Base-by-base conservation (phyloP, 2,113 vertebrate genomes). In the Chaetodon trifascialis region DNA sequence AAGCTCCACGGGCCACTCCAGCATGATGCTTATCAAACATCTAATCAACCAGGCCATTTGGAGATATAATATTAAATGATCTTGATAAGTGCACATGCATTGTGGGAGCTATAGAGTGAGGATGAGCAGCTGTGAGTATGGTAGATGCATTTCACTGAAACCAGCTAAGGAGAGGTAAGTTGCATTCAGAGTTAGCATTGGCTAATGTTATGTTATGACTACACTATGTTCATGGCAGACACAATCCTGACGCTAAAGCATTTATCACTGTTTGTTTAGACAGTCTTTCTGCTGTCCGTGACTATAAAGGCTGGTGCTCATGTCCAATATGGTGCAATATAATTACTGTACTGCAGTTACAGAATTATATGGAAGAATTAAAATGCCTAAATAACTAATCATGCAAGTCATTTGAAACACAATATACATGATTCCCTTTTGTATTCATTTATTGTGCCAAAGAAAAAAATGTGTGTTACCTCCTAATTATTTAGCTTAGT, bases 31-130 rank as follows among this genome's bases (percentile, higher is more conserved):
- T 87, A 93, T 91, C 90, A 88, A 88, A 92, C 86, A 86, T 90
- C 84, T 92, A 90, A 93, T 93, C 92, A 91, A 86, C 30, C 58
- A 72, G 80, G 80, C 86, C 83, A 88, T 90, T 86, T 88, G 83
- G 83, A 85, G 87, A 88, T 83, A 42, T 47, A 79, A 89, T 87
- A 91, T 88, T 75, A 91, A 91, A 91, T 79, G 63, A 86, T 70
- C 77, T 55, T 73, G 82, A 80, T 83, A 86, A 89, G 83, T 79
- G 42, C 49, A 42, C n/a, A 17, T 68, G 77, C 69, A 63, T 36
- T 65, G 79, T 36, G 73, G 82, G 73, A 74, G 68, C 59, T 58
- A 63, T 16, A 80, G 52, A 64, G 62, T 12, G 23, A 58, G 44
- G 44, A 75, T n/a, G 17, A 64, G 70, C 38, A 75, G 73, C 42